These are phyloP conservation scores for Loxodonta africana DNA, from an alignment of 2,113 vertebrate species.

Conservation along the genomic window DNA sequence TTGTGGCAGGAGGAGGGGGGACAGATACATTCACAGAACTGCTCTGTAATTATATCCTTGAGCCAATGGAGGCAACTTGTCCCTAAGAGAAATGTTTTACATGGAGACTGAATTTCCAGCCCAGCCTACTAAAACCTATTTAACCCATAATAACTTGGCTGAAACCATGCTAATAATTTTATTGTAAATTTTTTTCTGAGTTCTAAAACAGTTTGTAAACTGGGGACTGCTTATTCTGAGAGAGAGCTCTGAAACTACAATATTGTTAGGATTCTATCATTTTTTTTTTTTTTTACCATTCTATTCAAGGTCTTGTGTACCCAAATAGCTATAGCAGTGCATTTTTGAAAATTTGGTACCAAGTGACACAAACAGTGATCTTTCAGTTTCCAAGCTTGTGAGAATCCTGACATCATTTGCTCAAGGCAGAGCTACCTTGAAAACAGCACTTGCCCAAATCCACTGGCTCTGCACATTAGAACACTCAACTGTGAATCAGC, in stretches of 20 bases:
- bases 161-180: not conserved
- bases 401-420: not conserved
- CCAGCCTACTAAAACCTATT: not conserved
- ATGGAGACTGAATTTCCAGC: not conserved
- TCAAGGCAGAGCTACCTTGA: not conserved
- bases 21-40: not conserved
- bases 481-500: not conserved
- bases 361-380: constrained; percentile 4
- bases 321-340: not conserved
- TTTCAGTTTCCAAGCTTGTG: constrained; percentile 8
- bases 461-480: not conserved
- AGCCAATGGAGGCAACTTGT: not conserved
- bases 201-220: constrained; percentile 9
- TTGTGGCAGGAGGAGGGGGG: not conserved
- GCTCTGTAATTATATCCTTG: not conserved
- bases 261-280: not conserved
- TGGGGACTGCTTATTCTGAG: not conserved
- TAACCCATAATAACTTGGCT: not conserved
- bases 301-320: not conserved
- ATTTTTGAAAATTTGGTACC: constrained; percentile 34
- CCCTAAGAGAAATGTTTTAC: not conserved
- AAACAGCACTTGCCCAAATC: not conserved
- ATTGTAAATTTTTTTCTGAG: not conserved
- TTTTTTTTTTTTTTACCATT: not conserved
- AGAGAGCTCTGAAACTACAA: not conserved